Percentiles rank a stretch among this genome's conserved stretches.
Conservation (phyloP, 2,888 invertebrate genomes). For the Aleiodes alternator region DNA sequence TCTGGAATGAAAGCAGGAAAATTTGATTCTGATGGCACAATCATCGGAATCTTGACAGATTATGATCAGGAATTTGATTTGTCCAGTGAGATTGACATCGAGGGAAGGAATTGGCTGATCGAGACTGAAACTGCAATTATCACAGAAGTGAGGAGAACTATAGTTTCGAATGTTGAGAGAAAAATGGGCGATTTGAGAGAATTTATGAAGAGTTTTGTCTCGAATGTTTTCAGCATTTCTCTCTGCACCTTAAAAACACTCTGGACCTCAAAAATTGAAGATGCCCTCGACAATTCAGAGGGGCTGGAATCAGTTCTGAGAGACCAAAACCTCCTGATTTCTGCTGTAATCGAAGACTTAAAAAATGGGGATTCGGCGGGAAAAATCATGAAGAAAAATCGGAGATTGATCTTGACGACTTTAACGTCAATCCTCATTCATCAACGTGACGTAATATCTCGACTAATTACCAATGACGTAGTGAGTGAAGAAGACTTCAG, state of each 20-base stretch:
- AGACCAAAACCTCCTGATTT: conserved; percentile 49
- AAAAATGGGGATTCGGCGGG: conserved; percentile 74
- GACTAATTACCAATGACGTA: conserved; percentile 72
- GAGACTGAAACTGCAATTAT: conserved; percentile 59
- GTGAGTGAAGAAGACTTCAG: conserved; percentile 77
- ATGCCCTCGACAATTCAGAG: conserved; percentile 71
- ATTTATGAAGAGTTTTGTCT: conserved; percentile 74
- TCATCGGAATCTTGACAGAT: conserved; percentile 80
- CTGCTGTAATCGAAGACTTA: conserved; percentile 77
- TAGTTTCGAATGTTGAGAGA: not conserved
- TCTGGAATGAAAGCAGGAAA: conserved; percentile 80
- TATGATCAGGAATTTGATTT: conserved; percentile 79
- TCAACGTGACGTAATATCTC: conserved; percentile 77
- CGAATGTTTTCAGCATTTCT: conserved; percentile 51
- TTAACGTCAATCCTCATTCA: conserved; percentile 78
- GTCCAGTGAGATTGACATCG: not conserved
- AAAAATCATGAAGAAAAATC: conserved; percentile 75
- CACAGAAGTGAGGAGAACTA: not conserved
- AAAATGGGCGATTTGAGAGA: not conserved
- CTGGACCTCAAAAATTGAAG: conserved; percentile 82
- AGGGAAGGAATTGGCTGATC: conserved; percentile 58
- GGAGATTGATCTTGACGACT: conserved; percentile 77
- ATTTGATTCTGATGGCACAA: conserved; percentile 76
- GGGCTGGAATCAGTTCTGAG: conserved; percentile 76
- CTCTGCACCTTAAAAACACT: conserved; percentile 80